Base-by-base conservation (phyloP, 1,140 invertebrate genomes). In the Philotrypesis tridentata region DNA sequence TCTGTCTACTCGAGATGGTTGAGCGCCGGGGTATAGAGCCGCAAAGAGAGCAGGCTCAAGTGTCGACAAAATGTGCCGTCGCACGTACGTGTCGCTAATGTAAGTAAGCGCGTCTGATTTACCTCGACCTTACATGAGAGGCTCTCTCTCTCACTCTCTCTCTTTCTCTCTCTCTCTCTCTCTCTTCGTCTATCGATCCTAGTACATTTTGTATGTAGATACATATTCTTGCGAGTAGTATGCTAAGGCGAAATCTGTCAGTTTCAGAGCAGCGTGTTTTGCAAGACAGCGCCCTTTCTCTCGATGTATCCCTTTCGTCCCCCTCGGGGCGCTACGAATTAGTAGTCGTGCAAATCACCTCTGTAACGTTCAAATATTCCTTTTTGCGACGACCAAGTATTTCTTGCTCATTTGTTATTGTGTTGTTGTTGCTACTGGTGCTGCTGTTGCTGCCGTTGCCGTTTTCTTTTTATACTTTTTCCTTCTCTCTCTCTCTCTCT, bases 31-130 rank as follows among this genome's bases (percentile, higher is more conserved):
- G n/a, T n/a, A n/a, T n/a, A n/a, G n/a, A n/a, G n/a, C n/a, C n/a
- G n/a, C n/a, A n/a, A n/a, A n/a, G n/a, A n/a, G n/a, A n/a, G n/a
- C n/a, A n/a, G n/a, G n/a, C n/a, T 21, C 5, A 21, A 17, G 17
- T 23, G 68, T 9, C 25, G 9, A 23, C 12, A 60, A 61, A 61
- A 74, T 74, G 3, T 48, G 40, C 33, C 14, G 21, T 11, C 27
- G 43, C 27, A 74, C 85, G 85, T 84, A 85, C 83, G 84, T 88
- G 86, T 86, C 86, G 82, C 87, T 75, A 75, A 75, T 75, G 29
- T 87, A 87, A 88, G 86, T 88, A 88, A 88, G 86, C 21, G 48
- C 85, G 84, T 87, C 86, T 87, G 88, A 88, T 87, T 88, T 87
- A 84, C 85, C 83, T 82, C 21, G 63, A 60, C 25, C 29, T 11